A percentile compares a stretch with the other conserved stretches of the same genome.
Conservation (phyloP, 2,797 vertebrate genomes). For the Poeciliopsis turneri region DNA sequence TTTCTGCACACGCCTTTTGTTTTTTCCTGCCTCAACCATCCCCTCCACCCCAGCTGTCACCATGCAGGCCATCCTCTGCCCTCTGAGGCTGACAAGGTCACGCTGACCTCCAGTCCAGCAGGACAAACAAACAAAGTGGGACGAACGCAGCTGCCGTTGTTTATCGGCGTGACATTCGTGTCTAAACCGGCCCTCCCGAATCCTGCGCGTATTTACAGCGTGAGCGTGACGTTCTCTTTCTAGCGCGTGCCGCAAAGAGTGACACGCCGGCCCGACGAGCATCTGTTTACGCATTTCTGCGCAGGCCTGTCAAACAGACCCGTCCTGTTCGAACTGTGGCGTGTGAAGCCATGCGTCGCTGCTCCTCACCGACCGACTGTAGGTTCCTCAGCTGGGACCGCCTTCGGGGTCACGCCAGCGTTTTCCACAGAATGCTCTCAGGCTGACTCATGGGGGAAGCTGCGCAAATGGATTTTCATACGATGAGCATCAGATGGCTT, state of each 20-base stretch:
- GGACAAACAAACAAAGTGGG: not conserved
- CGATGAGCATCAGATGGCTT: constrained; percentile 22
- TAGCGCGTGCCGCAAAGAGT: constrained; percentile 1
- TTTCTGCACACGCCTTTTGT: constrained; percentile 20
- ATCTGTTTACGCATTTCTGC: constrained; percentile 9
- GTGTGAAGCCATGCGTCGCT: constrained; percentile 6
- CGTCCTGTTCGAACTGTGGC: constrained; percentile 21
- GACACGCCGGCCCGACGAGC: not conserved
- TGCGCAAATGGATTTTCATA: constrained; percentile 47
- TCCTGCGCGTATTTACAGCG: not conserved
- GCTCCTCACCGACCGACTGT: constrained; percentile 24
- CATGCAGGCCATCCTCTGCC: constrained; percentile 31
- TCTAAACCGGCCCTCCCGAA: not conserved
- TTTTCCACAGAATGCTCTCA: constrained; percentile 50
- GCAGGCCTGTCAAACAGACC: constrained; percentile 9
- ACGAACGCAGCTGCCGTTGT: not conserved
- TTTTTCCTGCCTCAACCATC: not conserved
- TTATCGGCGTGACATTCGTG: not conserved
- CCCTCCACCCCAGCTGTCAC: not conserved
- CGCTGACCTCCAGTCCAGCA: constrained; percentile 39
- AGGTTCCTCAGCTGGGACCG: constrained; percentile 41
- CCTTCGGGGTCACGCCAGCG: constrained; percentile 58
- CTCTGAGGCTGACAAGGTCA: constrained; percentile 65
- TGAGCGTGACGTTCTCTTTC: not conserved
- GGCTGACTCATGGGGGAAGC: constrained; percentile 54